Conservation (phyloP, 2,888 invertebrate species). For the Hemicrepidius hirtus region DNA sequence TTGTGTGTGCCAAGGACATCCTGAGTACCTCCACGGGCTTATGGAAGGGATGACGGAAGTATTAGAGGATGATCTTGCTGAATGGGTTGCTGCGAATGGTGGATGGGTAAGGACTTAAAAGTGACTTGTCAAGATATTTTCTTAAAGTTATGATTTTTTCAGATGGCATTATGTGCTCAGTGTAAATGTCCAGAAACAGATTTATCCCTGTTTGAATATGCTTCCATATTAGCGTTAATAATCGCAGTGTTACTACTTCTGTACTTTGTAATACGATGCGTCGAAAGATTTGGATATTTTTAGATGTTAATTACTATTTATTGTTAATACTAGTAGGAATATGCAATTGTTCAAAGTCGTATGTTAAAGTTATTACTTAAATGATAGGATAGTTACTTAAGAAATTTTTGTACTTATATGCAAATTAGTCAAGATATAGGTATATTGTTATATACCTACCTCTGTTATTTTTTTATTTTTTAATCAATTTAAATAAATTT, state of each 20-base stretch:
- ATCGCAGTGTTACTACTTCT: constrained; percentile 65
- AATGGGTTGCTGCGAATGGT: constrained; percentile 89
- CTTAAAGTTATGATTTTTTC: constrained; percentile 55
- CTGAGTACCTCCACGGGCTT: constrained; percentile 85
- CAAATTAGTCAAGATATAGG: too few relatives aligned
- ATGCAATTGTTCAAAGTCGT: background rate
- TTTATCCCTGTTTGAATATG: constrained; percentile 67
- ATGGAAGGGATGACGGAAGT: constrained; percentile 86
- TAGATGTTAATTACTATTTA: constrained; percentile 3
- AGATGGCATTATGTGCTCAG: constrained; percentile 69
- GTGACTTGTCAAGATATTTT: too few relatives aligned
- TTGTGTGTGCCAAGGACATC: constrained; percentile 83
- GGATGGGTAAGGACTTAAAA: constrained; percentile 93
- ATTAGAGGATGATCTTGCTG: constrained; percentile 80
- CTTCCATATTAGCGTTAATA: constrained; percentile 66
- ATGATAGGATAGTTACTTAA: too few relatives aligned
- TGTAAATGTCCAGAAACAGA: constrained; percentile 70
- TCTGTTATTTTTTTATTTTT: too few relatives aligned
- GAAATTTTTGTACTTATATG: too few relatives aligned
- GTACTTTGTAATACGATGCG: constrained; percentile 66
- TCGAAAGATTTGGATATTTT: constrained; percentile 43
- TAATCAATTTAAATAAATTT: too few relatives aligned
- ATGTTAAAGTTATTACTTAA: constrained; percentile 3
- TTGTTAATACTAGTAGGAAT: background rate
- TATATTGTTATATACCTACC: too few relatives aligned